Evolutionary conservation across 2,113 vertebrate species (phyloP).

Genomic region (Pitta sordida): DNA sequence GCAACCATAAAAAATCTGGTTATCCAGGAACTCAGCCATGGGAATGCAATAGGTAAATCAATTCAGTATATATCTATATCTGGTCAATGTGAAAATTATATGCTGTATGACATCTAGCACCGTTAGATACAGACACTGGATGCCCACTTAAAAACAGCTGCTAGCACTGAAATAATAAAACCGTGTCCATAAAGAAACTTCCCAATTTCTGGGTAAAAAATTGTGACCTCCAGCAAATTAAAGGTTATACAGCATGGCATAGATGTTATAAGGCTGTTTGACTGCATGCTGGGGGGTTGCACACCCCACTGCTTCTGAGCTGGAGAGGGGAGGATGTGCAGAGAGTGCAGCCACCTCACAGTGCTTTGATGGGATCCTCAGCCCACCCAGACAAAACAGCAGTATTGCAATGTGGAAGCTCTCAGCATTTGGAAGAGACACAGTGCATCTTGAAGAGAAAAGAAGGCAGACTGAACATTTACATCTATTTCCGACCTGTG

Average conservation of each 20-base stretch:
- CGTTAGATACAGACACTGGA: neutral
- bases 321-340: neutral
- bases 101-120: neutral
- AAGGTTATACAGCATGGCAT: neutral
- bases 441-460: neutral
- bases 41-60: neutral
- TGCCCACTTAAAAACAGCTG: slow-evolving; percentile 12
- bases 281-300: neutral
- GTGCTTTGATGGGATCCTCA: neutral
- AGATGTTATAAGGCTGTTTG: neutral
- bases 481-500: neutral
- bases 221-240: neutral
- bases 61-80: neutral
- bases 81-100: neutral
- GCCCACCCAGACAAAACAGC: neutral
- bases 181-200: neutral
- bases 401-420: neutral
- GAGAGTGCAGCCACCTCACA: neutral
- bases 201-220: slow-evolving; percentile 1
- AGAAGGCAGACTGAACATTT: neutral
- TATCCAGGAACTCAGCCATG: neutral
- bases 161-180: slow-evolving; percentile 13
- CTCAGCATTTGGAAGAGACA: neutral
- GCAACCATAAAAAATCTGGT: neutral
- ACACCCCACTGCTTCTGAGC: neutral